Conservation (phyloP, 1,140 invertebrate species). For the Drosophila erecta region DNA sequence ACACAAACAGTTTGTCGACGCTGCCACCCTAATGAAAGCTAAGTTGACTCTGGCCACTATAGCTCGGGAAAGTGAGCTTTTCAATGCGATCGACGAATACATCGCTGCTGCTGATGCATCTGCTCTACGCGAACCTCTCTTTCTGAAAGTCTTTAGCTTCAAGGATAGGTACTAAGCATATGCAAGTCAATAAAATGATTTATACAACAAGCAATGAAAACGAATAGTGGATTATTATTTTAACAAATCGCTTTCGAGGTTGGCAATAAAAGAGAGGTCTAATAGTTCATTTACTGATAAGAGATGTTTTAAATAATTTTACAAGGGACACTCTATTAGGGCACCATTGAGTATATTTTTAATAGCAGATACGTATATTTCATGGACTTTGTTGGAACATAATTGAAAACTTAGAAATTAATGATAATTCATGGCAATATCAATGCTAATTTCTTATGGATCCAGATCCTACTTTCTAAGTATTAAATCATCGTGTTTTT, state of each 20-base stretch:
- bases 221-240: not conserved
- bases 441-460: not conserved
- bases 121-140: not conserved
- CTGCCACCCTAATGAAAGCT: conserved; percentile 10
- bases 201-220: not conserved
- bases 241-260: not conserved
- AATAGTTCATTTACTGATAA: conserved; percentile 2
- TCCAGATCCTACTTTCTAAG: not conserved
- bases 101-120: not conserved
- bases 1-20: conserved; percentile 5
- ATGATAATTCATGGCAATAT: not conserved
- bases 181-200: too few relatives aligned
- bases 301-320: conserved; percentile 2
- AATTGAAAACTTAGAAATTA: not conserved
- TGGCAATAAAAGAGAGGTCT: too few relatives aligned
- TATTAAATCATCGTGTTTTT: not conserved
- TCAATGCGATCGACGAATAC: conserved; percentile 1
- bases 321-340: not conserved
- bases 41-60: conserved; percentile 11
- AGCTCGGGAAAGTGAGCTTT: conserved; percentile 1
- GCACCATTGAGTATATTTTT: not conserved
- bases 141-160: not conserved
- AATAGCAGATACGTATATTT: not conserved
- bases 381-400: not conserved
- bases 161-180: conserved; percentile 11